Evolutionary conservation across 2,113 vertebrate species (phyloP).

Genomic region (Malurus alboscapulatus): DNA sequence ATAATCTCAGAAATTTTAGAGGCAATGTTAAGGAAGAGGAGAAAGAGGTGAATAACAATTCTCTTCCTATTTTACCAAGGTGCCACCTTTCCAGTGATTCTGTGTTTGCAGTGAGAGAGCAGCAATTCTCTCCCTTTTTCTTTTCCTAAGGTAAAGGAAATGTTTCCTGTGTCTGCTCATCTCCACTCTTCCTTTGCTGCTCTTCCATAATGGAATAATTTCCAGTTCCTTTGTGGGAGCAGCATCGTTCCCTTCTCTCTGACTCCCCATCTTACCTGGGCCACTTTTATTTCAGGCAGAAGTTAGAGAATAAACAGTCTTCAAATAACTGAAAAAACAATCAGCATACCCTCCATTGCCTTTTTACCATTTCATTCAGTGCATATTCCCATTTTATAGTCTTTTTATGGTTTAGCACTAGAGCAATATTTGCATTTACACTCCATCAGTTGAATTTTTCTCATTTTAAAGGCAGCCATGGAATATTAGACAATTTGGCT

Average conservation of each 20-base stretch:
- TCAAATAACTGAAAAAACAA: not conserved
- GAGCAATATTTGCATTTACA: not conserved
- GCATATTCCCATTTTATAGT: not conserved
- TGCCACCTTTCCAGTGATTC: not conserved
- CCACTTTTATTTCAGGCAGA: not conserved
- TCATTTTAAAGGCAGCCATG: not conserved
- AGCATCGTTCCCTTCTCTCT: not conserved
- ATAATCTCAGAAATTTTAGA: not conserved
- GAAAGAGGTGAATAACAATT: not conserved
- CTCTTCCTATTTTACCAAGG: not conserved
- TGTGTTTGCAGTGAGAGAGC: not conserved
- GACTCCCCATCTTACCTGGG: not conserved
- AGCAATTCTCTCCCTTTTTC: not conserved
- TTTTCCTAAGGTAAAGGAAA: not conserved
- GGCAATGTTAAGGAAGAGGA: not conserved
- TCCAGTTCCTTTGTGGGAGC: not conserved
- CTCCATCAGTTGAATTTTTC: not conserved
- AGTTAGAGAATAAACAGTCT: not conserved
- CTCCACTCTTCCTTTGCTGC: not conserved
- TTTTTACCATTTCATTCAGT: not conserved
- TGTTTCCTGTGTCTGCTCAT: not conserved
- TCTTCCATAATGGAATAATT: not conserved
- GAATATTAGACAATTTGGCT: not conserved
- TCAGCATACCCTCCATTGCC: not conserved
- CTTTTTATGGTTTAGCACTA: not conserved